Evolutionary conservation across 2,113 vertebrate species (phyloP).

Genomic region (Paramisgurnus dabryanus): DNA sequence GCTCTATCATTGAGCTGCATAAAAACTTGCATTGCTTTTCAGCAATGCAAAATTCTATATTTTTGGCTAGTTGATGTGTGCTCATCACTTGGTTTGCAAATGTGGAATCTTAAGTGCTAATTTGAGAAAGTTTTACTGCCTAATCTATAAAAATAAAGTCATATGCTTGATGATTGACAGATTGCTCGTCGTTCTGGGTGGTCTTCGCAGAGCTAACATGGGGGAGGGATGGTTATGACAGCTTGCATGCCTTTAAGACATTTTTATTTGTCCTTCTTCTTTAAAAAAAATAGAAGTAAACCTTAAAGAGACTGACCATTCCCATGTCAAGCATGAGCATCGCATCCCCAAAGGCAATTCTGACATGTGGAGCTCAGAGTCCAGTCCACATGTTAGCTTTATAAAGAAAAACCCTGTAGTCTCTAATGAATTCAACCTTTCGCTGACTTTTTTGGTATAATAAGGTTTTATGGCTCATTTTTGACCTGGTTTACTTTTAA

Average conservation of each 20-base stretch:
- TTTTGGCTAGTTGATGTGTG: conserved; percentile 11
- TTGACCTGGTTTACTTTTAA: conserved; percentile 37
- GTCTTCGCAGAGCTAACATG: conserved; percentile 54
- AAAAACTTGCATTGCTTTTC: background rate
- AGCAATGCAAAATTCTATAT: conserved; percentile 16
- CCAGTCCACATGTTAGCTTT: conserved; percentile 40
- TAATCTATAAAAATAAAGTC: conserved; percentile 23
- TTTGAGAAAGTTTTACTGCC: conserved; percentile 25
- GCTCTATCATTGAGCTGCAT: too few relatives aligned
- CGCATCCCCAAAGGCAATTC: conserved; percentile 43
- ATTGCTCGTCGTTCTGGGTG: conserved; percentile 66
- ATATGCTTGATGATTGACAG: conserved; percentile 67
- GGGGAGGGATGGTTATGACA: conserved; percentile 43
- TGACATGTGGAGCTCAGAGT: conserved; percentile 45
- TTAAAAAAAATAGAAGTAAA: conserved; percentile 35
- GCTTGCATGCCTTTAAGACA: conserved; percentile 38
- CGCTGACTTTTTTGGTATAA: conserved; percentile 2
- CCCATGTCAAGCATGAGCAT: conserved; percentile 51
- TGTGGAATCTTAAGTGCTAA: conserved; percentile 28
- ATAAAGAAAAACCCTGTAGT: conserved; percentile 47
- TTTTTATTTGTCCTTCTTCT: conserved; percentile 46
- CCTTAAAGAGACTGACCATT: conserved; percentile 58
- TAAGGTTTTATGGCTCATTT: conserved; percentile 36
- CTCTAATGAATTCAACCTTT: conserved; percentile 41
- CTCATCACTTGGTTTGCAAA: conserved; percentile 13